Conservation (phyloP, 2,797 vertebrate species). For the Amblyraja radiata region DNA sequence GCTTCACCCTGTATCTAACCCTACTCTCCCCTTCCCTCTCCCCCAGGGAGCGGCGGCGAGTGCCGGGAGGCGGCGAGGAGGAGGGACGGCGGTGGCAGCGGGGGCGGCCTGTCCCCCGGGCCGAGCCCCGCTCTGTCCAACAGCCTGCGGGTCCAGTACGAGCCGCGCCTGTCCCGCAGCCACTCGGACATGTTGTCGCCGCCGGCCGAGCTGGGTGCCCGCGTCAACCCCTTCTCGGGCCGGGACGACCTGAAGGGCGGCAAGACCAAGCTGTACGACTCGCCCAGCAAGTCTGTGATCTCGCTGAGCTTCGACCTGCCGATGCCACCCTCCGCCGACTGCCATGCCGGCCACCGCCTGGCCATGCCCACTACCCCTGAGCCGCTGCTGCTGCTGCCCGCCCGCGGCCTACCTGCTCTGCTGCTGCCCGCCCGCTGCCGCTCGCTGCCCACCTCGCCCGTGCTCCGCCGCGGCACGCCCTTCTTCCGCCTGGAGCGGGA, state of each 20-base stretch:
- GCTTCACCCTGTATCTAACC: background rate
- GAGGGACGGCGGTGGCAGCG: background rate
- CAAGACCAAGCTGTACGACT: slow-evolving; percentile 91
- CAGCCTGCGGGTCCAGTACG: slow-evolving; percentile 47
- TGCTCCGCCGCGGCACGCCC: slow-evolving; percentile 55
- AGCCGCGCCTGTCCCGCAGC: slow-evolving; percentile 71
- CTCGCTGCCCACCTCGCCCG: slow-evolving; percentile 76
- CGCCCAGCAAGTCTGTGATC: slow-evolving; percentile 81
- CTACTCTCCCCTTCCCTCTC: background rate
- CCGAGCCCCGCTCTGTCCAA: slow-evolving; percentile 39
- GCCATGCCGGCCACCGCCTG: slow-evolving; percentile 45
- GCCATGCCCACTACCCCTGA: slow-evolving; percentile 49
- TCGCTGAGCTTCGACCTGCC: slow-evolving; percentile 78
- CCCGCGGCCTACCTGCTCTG: slow-evolving; percentile 48
- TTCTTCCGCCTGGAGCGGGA: slow-evolving; percentile 22
- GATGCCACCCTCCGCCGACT: slow-evolving; percentile 49
- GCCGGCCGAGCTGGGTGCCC: slow-evolving; percentile 50
- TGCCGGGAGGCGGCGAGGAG: background rate
- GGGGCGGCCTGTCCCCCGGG: background rate
- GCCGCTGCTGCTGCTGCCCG: slow-evolving; percentile 45
- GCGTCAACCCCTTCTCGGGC: slow-evolving; percentile 90
- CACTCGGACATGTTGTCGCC: slow-evolving; percentile 72
- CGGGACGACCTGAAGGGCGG: slow-evolving; percentile 86
- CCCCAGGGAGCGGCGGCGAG: background rate
- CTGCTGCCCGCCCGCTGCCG: slow-evolving; percentile 62